phyloP scores from a whole-genome alignment of 2,797 vertebrate species.

The Amazona finschi region DNA sequence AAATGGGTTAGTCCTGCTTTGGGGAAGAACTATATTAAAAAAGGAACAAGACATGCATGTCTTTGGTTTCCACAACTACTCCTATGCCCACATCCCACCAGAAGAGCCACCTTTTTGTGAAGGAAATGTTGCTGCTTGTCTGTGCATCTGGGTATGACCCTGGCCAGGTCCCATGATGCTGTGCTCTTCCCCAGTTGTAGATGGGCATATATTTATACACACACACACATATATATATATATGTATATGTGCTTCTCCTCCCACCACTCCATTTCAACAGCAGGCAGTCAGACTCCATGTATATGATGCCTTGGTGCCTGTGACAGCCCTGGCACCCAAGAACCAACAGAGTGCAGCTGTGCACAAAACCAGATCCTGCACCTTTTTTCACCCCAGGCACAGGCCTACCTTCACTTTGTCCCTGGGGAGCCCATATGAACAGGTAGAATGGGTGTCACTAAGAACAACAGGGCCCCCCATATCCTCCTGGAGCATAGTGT shows the following conservation, averaged over 20 bases:
- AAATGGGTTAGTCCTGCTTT: conserved; percentile 22
- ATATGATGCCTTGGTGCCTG: background rate
- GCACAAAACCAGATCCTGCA: background rate
- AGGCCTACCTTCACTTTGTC: background rate
- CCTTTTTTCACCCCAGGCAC: background rate
- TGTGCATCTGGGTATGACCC: background rate
- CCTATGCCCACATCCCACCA: background rate
- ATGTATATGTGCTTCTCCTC: background rate
- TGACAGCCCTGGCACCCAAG: rapidly evolving
- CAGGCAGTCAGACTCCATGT: too few species aligned
- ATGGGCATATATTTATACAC: background rate
- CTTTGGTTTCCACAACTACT: background rate
- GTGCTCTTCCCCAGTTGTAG: background rate
- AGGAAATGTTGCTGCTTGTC: background rate
- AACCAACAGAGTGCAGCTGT: rapidly evolving
- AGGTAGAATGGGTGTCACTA: background rate
- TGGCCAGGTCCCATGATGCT: background rate
- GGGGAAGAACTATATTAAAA: conserved; percentile 26
- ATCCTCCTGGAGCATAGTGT: rapidly evolving
- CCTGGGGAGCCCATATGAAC: rapidly evolving
- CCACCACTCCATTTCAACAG: background rate
- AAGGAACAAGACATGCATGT: background rate
- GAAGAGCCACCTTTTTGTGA: background rate
- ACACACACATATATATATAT: too few species aligned
- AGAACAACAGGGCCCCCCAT: background rate